These are phyloP conservation scores for Batillaria attramentaria DNA, from an alignment of 1,140 invertebrate genomes.

Conservation along the genomic window DNA sequence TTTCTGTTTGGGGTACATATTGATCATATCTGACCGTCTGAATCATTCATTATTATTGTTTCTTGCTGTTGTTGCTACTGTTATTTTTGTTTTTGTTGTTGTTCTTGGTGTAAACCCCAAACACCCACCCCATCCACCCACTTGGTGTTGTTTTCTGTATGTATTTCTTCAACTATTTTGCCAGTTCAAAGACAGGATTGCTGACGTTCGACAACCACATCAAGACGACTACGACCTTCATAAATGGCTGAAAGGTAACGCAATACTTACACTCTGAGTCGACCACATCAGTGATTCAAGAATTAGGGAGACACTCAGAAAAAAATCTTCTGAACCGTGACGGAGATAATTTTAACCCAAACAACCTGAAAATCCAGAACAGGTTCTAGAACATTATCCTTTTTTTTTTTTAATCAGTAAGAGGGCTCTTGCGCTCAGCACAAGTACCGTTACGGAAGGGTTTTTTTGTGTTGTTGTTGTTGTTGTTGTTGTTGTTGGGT, in stretches of 20 bases:
- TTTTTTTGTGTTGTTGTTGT: background rate
- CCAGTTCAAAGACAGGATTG: conserved; percentile 40
- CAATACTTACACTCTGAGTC: no score
- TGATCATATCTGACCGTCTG: background rate
- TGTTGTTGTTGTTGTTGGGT: no score
- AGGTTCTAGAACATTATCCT: background rate
- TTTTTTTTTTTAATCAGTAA: background rate
- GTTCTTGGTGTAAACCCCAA: no score
- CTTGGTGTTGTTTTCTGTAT: background rate
- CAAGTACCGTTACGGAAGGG: background rate
- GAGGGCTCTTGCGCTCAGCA: background rate
- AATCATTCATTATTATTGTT: background rate
- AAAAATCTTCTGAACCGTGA: background rate
- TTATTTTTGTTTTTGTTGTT: background rate
- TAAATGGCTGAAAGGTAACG: conserved; percentile 57
- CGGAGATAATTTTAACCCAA: background rate
- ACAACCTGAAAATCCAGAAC: background rate
- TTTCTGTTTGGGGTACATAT: no score
- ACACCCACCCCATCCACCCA: no score
- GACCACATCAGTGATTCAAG: no score
- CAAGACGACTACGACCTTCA: conserved; percentile 45
- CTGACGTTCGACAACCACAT: conserved; percentile 38
- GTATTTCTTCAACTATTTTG: background rate
- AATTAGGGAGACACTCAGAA: no score
- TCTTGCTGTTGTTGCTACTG: no score